phyloP scores from a whole-genome alignment of 2,888 invertebrate genomes.

The Branchipolynoe longqiensis region DNA sequence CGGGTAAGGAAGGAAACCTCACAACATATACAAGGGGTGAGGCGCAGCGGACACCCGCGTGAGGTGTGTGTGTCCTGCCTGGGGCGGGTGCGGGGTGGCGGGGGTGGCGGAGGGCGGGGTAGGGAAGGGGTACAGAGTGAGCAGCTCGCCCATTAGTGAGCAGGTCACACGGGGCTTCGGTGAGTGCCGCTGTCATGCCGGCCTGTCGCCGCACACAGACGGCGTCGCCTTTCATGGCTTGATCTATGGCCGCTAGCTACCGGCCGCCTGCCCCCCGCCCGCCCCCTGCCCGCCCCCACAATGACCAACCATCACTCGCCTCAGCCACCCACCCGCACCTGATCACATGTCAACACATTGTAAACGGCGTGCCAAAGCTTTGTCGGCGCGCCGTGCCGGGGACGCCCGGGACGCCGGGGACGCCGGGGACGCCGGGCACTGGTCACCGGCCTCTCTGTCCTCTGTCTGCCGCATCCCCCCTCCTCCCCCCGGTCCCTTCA shows the following conservation, averaged over 20 bases:
- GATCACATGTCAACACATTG: constrained; percentile 44
- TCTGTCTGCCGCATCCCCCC: too few relatives aligned
- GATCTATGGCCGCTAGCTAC: constrained; percentile 46
- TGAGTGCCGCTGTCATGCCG: constrained; percentile 18
- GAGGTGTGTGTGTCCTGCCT: too few relatives aligned
- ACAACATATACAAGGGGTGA: background rate
- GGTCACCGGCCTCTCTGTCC: too few relatives aligned
- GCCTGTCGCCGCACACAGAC: background rate
- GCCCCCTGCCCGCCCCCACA: background rate
- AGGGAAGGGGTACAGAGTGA: too few relatives aligned
- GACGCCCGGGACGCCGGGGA: background rate
- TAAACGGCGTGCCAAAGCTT: constrained; percentile 41
- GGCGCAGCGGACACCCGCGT: background rate
- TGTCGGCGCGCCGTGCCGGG: constrained; percentile 13
- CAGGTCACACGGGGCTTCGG: constrained; percentile 52
- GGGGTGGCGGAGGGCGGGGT: background rate
- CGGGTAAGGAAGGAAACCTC: too few relatives aligned
- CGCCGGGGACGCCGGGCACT: background rate
- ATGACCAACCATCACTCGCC: constrained; percentile 43
- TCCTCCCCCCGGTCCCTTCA: too few relatives aligned
- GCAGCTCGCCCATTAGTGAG: constrained; percentile 43
- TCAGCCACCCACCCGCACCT: constrained; percentile 18
- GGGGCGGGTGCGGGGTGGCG: too few relatives aligned
- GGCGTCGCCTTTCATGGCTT: constrained; percentile 39
- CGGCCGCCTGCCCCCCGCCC: background rate